Percentiles rank a stretch among this genome's conserved stretches.
Evolutionary conservation across 1,140 invertebrate genomes (phyloP).

Genomic region (Drosophila funebris): DNA sequence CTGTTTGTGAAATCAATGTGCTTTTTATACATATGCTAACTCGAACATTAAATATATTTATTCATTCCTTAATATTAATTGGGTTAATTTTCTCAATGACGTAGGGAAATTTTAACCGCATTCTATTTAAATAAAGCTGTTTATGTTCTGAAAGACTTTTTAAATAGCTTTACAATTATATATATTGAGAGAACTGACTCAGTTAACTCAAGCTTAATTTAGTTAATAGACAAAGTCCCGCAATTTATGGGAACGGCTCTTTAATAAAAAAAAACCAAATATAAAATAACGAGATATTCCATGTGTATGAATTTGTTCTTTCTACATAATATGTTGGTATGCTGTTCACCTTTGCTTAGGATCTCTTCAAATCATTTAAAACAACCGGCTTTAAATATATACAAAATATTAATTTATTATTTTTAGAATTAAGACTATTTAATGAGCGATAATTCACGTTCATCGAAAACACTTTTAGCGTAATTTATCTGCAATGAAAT

Average conservation of each 20-base stretch:
- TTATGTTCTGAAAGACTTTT: constrained; percentile 21
- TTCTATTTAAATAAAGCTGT: constrained; percentile 27
- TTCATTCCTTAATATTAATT: constrained; percentile 77
- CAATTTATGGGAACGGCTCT: constrained; percentile 36
- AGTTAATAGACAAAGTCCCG: constrained; percentile 28
- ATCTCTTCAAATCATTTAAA: neutral
- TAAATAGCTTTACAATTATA: constrained; percentile 23
- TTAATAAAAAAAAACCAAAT: constrained; percentile 39
- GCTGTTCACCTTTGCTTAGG: neutral
- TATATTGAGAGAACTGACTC: constrained; percentile 36
- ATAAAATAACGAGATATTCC: constrained; percentile 15
- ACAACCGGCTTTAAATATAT: neutral
- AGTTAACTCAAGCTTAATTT: constrained; percentile 32
- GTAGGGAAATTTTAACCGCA: constrained; percentile 34
- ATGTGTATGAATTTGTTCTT: neutral
- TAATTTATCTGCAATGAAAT: constrained; percentile 88
- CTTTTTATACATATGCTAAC: constrained; percentile 70
- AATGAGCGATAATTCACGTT: constrained; percentile 86
- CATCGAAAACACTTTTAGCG: constrained; percentile 93
- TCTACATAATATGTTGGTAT: too few relatives aligned
- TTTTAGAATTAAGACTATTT: constrained; percentile 23
- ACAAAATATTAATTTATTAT: constrained; percentile 5
- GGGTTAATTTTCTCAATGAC: constrained; percentile 45
- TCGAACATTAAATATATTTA: constrained; percentile 72
- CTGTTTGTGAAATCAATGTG: constrained; percentile 66